Percentiles rank a stretch among this genome's conserved stretches.
These are phyloP conservation scores for Musca domestica DNA, from an alignment of 1,140 invertebrate genomes.

Conservation along the genomic window DNA sequence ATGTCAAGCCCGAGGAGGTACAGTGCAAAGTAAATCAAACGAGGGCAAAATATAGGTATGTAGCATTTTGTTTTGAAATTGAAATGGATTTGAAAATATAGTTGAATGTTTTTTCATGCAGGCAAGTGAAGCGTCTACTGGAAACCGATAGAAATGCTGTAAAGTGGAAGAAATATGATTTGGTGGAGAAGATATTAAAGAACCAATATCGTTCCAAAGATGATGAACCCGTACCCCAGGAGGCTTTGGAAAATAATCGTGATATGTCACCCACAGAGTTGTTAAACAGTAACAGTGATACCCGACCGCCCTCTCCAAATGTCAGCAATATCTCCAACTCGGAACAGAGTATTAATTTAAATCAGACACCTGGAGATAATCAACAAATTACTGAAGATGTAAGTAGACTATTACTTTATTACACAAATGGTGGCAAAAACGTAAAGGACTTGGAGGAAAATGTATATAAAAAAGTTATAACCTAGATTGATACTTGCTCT, in stretches of 20 bases:
- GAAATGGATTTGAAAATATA: background rate
- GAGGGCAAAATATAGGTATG: conserved; percentile 45
- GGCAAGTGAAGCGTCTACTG: conserved; percentile 42
- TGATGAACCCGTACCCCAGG: conserved; percentile 43
- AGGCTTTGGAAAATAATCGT: conserved; percentile 42
- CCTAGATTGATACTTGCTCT: too few relatives aligned
- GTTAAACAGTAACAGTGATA: background rate
- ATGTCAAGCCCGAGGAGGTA: conserved; percentile 47
- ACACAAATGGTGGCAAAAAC: background rate
- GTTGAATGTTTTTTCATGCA: conserved; percentile 18
- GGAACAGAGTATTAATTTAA: conserved; percentile 6
- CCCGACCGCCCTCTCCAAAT: background rate
- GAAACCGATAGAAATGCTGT: conserved; percentile 28
- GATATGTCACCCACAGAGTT: conserved; percentile 28
- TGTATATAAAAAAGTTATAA: too few relatives aligned
- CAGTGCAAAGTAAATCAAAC: conserved; percentile 51
- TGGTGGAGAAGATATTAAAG: conserved; percentile 44
- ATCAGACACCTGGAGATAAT: background rate
- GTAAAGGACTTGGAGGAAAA: background rate
- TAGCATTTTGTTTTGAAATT: background rate
- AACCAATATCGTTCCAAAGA: conserved; percentile 47
- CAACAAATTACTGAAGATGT: conserved; percentile 12
- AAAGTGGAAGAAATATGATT: conserved; percentile 50
- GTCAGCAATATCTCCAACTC: background rate
- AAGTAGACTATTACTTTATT: background rate